Conservation (phyloP, 1,140 invertebrate genomes). For the Eueides isabella region DNA sequence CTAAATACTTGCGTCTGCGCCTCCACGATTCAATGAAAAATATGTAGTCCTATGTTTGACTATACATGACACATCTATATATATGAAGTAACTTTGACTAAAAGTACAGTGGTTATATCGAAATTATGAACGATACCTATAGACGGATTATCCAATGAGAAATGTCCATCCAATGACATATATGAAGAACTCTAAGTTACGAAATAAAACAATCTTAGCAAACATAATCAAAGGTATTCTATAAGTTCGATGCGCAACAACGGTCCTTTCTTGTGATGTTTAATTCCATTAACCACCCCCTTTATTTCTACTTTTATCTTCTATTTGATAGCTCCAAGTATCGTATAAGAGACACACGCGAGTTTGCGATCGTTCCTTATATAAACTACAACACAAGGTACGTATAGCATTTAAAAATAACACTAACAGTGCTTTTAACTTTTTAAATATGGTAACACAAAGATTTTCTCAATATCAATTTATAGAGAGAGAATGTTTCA, state of each 20-base stretch:
- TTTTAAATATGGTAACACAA: not conserved
- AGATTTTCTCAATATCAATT: not conserved
- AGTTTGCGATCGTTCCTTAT: conserved; percentile 40
- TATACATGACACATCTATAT: no score
- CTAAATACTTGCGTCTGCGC: no score
- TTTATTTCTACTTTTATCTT: conserved; percentile 79
- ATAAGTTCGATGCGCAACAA: conserved; percentile 61
- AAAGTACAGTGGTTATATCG: no score
- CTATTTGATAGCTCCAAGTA: conserved; percentile 76
- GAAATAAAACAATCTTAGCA: conserved; percentile 19
- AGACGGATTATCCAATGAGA: no score
- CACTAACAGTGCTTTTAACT: not conserved
- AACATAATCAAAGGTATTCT: conserved; percentile 73
- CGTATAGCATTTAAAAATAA: not conserved
- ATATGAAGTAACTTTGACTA: no score
- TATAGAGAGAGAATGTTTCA: not conserved
- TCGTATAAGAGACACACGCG: conserved; percentile 65
- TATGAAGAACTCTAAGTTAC: no score
- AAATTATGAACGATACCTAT: no score
- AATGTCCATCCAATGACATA: no score
- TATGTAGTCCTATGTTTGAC: no score
- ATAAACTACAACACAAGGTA: not conserved
- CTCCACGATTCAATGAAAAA: no score
- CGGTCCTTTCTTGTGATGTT: conserved; percentile 59
- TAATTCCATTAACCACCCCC: conserved; percentile 81